Evolutionary conservation across 1,140 invertebrate species (phyloP).

Genomic region (Branchinecta lindahli): DNA sequence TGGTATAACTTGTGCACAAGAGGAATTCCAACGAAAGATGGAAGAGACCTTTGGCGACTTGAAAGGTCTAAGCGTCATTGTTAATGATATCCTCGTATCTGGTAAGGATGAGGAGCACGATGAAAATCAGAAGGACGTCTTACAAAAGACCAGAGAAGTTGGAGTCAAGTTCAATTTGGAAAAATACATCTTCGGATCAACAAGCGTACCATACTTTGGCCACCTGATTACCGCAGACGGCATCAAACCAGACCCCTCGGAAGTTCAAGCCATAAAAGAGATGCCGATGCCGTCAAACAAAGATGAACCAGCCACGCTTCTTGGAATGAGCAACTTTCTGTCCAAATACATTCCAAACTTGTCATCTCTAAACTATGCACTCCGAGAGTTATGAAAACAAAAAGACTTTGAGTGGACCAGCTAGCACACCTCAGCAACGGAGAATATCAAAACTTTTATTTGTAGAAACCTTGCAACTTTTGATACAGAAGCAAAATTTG

Average conservation of each 20-base stretch:
- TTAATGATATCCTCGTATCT: conserved; percentile 9
- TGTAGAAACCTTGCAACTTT: no score
- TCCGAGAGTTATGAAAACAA: conserved; percentile 5
- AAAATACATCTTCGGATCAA: no score
- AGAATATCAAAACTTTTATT: not conserved
- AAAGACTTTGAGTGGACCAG: conserved; percentile 1
- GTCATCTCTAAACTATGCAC: conserved; percentile 5
- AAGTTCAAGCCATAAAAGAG: conserved; percentile 8
- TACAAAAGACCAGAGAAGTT: conserved; percentile 8
- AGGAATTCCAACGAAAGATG: conserved; percentile 4
- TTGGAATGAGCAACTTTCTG: conserved; percentile 5
- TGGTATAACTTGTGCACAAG: conserved; percentile 5
- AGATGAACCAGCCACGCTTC: conserved; percentile 7
- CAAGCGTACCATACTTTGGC: no score
- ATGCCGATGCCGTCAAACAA: conserved; percentile 1
- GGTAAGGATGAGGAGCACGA: conserved; percentile 3
- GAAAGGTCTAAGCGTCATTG: not conserved
- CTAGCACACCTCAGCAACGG: not conserved
- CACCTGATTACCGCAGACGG: no score
- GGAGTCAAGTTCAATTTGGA: no score
- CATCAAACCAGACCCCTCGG: no score
- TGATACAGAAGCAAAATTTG: no score
- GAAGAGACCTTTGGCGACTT: no score
- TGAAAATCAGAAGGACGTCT: conserved; percentile 1
- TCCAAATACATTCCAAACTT: conserved; percentile 9